A percentile compares a stretch with the other conserved stretches of the same genome.
These are phyloP conservation scores for Leptinotarsa juncta DNA, from an alignment of 2,888 invertebrate species.

Conservation along the genomic window DNA sequence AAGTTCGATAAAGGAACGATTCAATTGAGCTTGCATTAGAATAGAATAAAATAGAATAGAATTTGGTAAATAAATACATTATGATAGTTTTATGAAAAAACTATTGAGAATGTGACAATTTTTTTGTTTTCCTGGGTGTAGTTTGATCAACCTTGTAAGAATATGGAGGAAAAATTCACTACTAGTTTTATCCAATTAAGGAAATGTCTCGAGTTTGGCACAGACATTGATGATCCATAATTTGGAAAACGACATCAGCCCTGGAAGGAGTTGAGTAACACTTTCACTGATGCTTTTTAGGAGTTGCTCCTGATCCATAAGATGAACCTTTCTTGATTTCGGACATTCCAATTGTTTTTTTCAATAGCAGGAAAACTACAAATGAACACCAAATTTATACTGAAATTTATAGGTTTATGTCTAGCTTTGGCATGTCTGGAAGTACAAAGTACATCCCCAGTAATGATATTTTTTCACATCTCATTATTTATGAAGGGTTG, in stretches of 20 bases:
- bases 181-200: conserved; percentile 14
- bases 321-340: conserved; percentile 87
- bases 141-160: background rate
- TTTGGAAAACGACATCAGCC: conserved; percentile 25
- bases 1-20: background rate
- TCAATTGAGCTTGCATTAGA: background rate
- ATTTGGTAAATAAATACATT: background rate
- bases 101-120: background rate
- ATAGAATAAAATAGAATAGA: no score
- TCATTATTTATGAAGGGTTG: background rate
- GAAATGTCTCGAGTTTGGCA: conserved; percentile 42
- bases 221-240: conserved; percentile 38
- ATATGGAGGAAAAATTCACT: background rate
- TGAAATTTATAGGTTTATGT: background rate
- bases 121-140: background rate
- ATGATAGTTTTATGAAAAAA: background rate
- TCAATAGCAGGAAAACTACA: conserved; percentile 81
- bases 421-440: background rate
- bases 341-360: conserved; percentile 85
- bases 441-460: background rate
- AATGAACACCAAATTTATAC: conserved; percentile 56
- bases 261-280: conserved; percentile 9
- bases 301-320: conserved; percentile 75
- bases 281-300: conserved; percentile 65
- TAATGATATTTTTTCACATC: background rate